Conservation (phyloP, 2,113 vertebrate genomes). For the Brevimyrus niger region DNA sequence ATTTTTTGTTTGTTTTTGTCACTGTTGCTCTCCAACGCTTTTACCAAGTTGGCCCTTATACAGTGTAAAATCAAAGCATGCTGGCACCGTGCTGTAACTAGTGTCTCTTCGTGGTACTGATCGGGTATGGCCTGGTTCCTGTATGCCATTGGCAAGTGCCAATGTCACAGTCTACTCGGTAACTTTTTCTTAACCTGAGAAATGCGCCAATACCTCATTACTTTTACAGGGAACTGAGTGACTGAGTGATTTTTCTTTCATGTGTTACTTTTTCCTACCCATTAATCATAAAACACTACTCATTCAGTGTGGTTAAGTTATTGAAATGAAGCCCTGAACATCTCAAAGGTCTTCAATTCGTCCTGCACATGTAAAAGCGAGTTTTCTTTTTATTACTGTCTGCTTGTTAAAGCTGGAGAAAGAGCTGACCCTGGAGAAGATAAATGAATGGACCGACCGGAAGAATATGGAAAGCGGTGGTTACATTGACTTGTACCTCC, state of each 20-base stretch:
- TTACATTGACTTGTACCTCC: slow-evolving; percentile 65
- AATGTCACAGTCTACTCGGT: not conserved
- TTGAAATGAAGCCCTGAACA: not conserved
- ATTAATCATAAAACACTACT: not conserved
- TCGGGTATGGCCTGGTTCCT: not conserved
- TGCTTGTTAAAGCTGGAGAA: slow-evolving; percentile 67
- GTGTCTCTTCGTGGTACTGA: not conserved
- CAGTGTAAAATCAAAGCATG: not conserved
- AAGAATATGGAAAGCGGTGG: slow-evolving; percentile 46
- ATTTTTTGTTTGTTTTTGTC: not conserved
- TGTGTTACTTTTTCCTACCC: not conserved
- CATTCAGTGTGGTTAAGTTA: not conserved
- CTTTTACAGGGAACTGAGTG: not conserved
- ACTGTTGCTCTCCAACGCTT: not conserved
- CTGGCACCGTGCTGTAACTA: not conserved
- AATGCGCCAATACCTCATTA: not conserved
- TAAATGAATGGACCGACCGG: slow-evolving; percentile 74
- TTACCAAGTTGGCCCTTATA: not conserved
- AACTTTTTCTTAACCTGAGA: not conserved
- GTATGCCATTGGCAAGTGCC: not conserved
- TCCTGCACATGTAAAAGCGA: too few relatives aligned
- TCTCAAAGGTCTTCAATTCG: not conserved
- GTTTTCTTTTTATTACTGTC: not conserved
- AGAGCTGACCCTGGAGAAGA: slow-evolving; percentile 64
- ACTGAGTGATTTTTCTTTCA: not conserved